Conservation (phyloP, 2,797 vertebrate species). For the Macropus fuliginosus region DNA sequence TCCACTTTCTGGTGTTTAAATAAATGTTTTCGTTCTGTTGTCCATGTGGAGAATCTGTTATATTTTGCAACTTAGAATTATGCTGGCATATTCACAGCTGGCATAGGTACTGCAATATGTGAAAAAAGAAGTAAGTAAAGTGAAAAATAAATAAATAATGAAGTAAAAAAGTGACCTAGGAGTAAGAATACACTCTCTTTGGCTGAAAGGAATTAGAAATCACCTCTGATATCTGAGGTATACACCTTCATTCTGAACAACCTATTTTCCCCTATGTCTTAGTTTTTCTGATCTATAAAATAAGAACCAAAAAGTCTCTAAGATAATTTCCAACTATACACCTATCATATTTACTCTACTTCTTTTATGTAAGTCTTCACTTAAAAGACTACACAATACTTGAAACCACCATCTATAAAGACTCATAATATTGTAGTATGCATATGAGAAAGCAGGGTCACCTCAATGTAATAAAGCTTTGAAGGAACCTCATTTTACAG, state of each 20-base stretch:
- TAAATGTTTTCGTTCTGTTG: too few relatives aligned
- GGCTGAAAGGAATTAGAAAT: neutral
- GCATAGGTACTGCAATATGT: too few relatives aligned
- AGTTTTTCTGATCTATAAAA: neutral
- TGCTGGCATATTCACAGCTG: too few relatives aligned
- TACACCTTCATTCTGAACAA: neutral
- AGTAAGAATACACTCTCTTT: neutral
- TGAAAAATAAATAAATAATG: too few relatives aligned
- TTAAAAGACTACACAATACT: neutral
- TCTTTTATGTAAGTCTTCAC: neutral
- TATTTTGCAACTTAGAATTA: too few relatives aligned
- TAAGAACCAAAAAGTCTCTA: neutral
- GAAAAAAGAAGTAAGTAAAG: too few relatives aligned
- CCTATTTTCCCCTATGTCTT: neutral
- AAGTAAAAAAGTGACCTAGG: neutral
- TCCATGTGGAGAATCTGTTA: too few relatives aligned
- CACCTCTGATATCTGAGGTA: neutral
- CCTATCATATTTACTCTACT: neutral
- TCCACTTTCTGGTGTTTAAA: too few relatives aligned
- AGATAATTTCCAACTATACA: neutral
- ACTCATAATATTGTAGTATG: neutral
- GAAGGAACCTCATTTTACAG: neutral
- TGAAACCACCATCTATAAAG: neutral
- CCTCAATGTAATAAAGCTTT: neutral
- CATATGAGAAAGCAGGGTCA: neutral